Conservation (phyloP, 2,797 vertebrate species). For the Furcifer pardalis region DNA sequence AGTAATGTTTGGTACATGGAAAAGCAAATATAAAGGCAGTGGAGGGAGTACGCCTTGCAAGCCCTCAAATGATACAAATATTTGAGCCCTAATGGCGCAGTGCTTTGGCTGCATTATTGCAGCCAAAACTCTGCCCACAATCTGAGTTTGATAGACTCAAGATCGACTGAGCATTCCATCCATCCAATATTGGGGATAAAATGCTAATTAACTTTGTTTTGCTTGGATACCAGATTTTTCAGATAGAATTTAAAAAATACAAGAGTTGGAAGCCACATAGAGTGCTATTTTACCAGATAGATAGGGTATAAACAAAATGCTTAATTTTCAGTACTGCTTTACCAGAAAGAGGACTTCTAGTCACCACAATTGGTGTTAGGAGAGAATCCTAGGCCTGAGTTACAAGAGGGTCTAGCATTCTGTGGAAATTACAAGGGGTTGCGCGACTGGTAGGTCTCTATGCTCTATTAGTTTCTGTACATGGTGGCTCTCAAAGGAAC, state of each 20-base stretch:
- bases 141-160: too few relatives aligned
- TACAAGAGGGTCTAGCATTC: background rate
- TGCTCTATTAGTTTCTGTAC: background rate
- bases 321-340: background rate
- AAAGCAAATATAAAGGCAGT: background rate
- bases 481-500: too few relatives aligned
- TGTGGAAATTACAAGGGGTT: too few relatives aligned
- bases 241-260: background rate
- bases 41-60: background rate
- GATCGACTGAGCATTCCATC: too few relatives aligned
- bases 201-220: too few relatives aligned
- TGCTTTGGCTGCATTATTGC: too few relatives aligned
- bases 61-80: background rate
- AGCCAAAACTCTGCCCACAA: too few relatives aligned
- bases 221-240: background rate
- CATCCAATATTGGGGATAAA: too few relatives aligned
- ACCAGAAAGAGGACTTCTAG: background rate
- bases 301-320: too few relatives aligned
- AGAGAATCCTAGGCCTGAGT: background rate
- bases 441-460: too few relatives aligned
- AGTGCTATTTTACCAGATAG: too few relatives aligned
- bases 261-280: background rate
- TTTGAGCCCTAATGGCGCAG: too few relatives aligned
- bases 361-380: background rate
- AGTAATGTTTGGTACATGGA: background rate